Base-by-base conservation (phyloP, 2,888 invertebrate species). In the Marronus borbonicus region DNA sequence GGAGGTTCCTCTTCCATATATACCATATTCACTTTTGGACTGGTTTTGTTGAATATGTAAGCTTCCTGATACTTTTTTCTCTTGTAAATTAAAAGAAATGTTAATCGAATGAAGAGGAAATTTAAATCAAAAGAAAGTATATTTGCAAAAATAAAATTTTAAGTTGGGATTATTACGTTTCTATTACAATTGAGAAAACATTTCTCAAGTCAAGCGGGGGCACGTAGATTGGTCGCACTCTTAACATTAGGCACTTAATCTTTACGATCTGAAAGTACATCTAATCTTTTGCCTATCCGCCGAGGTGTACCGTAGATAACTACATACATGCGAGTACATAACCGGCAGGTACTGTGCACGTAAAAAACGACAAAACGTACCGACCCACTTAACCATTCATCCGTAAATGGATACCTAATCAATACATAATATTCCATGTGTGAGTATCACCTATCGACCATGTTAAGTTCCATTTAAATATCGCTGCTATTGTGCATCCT, bases 351-450 rank as follows among this genome's bases (percentile, higher is more conserved):
- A 68, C 36, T 31, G 49, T 20, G 49, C 49, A 70, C 31, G 44
- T 77, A 70, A 77, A 77, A 62, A 62, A 70, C 70, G 77, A 65
- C 70, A 70, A 77, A 77, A 70, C 77, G 50, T 72, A 70, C 69
- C 69, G 77, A 77, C 77, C 77, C 31, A 77, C 70, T 69, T 77
- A 70, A 44, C 58, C 70, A 77, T 70, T 77, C 77, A 77, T 77
- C 77, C 69, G 77, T 77, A 64, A 69, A 68, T 31, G 49, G 70
- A 60, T 49, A 77, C 77, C 62, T 69, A 77, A 77, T 77, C 77
- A 77, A 77, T 77, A 77, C 77, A 64, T 70, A 76, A 76, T 52
- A 55, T 52, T 76, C 76, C 52, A 36, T 66, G 55, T 76, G 66
- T 52, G 36, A 65, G 55, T 76, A 76, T 76, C 65, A 76, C 72